These are phyloP conservation scores for Diacarnus erythraeanus DNA, from an alignment of 37 sponge, comb jelly and placozoan genomes.

Conservation along the genomic window DNA sequence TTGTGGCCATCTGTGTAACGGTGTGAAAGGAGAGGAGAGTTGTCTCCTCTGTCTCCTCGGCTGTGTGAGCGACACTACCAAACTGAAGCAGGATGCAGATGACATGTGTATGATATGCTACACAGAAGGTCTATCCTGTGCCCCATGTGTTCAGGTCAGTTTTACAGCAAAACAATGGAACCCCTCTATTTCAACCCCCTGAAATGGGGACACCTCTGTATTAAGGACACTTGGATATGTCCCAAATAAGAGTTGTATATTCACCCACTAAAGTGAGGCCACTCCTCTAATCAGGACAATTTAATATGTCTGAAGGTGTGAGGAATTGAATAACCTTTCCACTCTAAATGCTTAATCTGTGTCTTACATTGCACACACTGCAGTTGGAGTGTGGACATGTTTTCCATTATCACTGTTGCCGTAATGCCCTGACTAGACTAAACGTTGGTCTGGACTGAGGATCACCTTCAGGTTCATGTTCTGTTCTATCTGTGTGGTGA, in stretches of 20 bases:
- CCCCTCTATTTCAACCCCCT: no score
- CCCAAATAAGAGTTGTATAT: no score
- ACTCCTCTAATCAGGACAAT: no score
- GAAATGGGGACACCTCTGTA: no score
- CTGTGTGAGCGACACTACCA: slow-evolving; percentile 52
- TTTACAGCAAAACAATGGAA: no score
- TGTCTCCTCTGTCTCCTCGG: slow-evolving; percentile 90
- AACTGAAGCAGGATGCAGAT: slow-evolving; percentile 94
- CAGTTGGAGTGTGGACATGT: slow-evolving; percentile 96
- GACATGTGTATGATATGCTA: slow-evolving; percentile 99
- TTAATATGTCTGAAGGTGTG: no score
- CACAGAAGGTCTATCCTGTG: slow-evolving; percentile 87
- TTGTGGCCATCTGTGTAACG: slow-evolving; percentile 91
- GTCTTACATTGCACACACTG: not conserved
- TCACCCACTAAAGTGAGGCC: no score
- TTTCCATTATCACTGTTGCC: slow-evolving; percentile 92
- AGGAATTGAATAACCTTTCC: no score
- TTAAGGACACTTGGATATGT: no score
- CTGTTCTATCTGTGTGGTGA: slow-evolving; percentile 94
- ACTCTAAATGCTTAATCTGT: no score
- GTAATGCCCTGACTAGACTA: slow-evolving; percentile 69
- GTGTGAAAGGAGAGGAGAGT: slow-evolving; percentile 82
- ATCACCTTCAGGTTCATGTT: slow-evolving; percentile 95
- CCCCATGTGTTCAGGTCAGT: slow-evolving; percentile 78
- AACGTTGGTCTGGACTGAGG: slow-evolving; percentile 92